phyloP scores from a whole-genome alignment of 1,140 invertebrate genomes.

The Penaeus chinensis region DNA sequence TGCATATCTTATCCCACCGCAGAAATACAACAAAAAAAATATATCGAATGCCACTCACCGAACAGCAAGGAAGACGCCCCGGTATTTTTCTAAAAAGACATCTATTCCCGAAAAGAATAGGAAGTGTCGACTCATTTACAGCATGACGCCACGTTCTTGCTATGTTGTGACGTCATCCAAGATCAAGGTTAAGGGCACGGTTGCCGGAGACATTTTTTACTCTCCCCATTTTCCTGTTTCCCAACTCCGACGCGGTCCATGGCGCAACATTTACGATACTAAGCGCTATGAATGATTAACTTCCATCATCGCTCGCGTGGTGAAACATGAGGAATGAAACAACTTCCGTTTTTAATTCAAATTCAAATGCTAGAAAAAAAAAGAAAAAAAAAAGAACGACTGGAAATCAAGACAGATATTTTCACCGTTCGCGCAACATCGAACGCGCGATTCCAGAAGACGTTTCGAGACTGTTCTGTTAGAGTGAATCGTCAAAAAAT shows the following conservation, averaged over 20 bases:
- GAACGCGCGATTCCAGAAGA: no score
- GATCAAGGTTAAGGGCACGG: conserved; percentile 46
- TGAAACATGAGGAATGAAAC: no score
- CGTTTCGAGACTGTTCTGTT: no score
- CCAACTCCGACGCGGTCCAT: background rate
- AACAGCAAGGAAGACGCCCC: background rate
- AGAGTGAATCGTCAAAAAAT: no score
- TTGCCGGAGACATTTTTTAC: conserved; percentile 22
- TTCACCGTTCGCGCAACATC: no score
- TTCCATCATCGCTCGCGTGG: no score
- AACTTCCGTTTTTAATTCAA: no score
- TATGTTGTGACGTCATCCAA: conserved; percentile 43
- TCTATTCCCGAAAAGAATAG: background rate
- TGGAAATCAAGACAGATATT: no score
- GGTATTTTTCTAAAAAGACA: background rate
- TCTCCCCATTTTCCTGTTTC: conserved; percentile 10
- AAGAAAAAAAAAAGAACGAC: no score
- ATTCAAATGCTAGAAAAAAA: no score
- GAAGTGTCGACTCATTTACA: background rate
- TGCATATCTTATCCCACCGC: background rate
- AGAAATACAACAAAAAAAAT: background rate
- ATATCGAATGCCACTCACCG: background rate
- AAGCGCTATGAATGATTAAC: no score
- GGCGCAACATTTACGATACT: no score
- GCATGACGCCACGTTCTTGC: conserved; percentile 22